Base-by-base conservation (phyloP, 2,888 invertebrate species). In the Caenorhabditis sp. region DNA sequence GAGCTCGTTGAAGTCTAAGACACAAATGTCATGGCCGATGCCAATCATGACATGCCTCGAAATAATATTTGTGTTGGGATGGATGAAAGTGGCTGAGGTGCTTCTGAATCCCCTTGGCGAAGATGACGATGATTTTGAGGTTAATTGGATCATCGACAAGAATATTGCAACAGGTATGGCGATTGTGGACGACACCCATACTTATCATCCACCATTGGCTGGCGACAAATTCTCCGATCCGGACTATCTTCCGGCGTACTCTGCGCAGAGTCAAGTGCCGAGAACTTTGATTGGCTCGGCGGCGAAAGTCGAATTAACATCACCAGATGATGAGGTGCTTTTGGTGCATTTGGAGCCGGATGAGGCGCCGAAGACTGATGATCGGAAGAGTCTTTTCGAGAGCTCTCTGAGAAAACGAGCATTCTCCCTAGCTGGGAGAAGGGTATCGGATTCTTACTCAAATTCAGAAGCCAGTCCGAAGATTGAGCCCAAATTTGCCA, bases 121-220 rank as follows among this genome's bases (percentile, higher is more conserved):
- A 59, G 85, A 86, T 61, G 85, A 86, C 58, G 86, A 86, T 63
- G 85, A 85, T 59, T 78, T 85, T 43, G 85, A 85, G 62, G 69
- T 72, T 25, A 81, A 82, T 62, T 76, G 74, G 63, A 76, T 82
- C 26, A 80, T 82, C 43, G 82, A 82, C 58, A 80, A 81, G 60
- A 82, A 82, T 58, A 81, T 82, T 17, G 25, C 56, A 80, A 82
- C 78, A 1, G 82, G 78, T 10, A 67, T 82, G 63, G 78, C 78
- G 36, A 82, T 82, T 14, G 82, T 80, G 0, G 81, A 82, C 63
- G 66, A 66, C 36, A 67, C 76, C 0, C 77, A 74, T 43, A 77
- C 64, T 1, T 63, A 70, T 36, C 67, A 70, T 58, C 81, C 81
- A 12, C 38, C 49, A 0, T 53, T 74, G 4, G 60, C 67, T 12